Base-by-base conservation (phyloP, 2,113 vertebrate genomes). In the Nipponia nippon region DNA sequence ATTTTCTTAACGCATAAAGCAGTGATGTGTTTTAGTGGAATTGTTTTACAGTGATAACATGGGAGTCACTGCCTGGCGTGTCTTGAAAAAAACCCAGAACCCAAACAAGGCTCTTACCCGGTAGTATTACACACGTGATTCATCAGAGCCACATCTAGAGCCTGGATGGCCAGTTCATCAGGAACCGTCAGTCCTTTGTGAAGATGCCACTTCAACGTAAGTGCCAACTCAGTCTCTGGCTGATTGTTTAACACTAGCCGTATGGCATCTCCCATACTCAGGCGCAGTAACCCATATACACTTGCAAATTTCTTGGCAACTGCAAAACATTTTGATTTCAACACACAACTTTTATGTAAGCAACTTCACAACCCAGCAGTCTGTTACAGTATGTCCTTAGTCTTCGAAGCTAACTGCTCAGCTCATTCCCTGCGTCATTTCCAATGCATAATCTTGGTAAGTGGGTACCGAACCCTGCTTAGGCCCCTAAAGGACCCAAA, bases 131-230 rank as follows among this genome's bases (percentile, higher is more conserved):
- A 99, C 44, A 95, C 62, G 1, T 96, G 95, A 63, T 98, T 98
- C 98, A 99, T 98, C 91, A 99, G 96, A 27, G 96, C 97, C 90
- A 98, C 97, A 78, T 99, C 98, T 67, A 99, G 97, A 96, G 99
- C 99, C 91, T 98, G 98, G 89, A 99, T 44, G 40, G 98, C 98
- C 96, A 99, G 97, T 83, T 99, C 98, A 69, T 99, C 99, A 26
- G 99, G 99, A 12, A 98, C 98, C 1, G 96, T 92, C 72, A 97
- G 91, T 63, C 99, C 99, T 92, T 98, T 97, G 25, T 97, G 94
- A 84, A 99, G 99, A 96, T 98, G 97, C 73, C 79, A 85, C 56
- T 98, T 98, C 63, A 99, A 62, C 84, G 95, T 95, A 18, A 96
- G 89, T 6, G 98, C 98, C 95, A 99, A 34, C 63, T 99, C 95